Evolutionary conservation across 2,113 vertebrate genomes (phyloP).

Genomic region (Amazona guildingii): DNA sequence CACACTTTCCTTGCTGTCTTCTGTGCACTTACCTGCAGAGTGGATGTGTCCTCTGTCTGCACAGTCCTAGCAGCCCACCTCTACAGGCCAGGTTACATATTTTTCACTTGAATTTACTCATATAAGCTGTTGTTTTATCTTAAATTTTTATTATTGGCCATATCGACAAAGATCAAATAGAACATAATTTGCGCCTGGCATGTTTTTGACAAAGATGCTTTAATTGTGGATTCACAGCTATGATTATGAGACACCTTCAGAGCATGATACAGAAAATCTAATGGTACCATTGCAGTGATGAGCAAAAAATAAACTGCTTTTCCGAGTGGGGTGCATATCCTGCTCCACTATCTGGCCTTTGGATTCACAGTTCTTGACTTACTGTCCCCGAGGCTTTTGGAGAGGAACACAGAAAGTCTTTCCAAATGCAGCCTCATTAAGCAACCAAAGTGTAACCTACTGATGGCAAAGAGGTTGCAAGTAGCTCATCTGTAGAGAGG

Average conservation of each 20-base stretch:
- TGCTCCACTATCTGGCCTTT: neutral
- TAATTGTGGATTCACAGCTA: neutral
- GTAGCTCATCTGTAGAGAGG: neutral
- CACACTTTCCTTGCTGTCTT: neutral
- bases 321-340: neutral
- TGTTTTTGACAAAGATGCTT: neutral
- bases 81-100: neutral
- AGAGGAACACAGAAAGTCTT: neutral
- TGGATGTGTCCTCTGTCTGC: neutral
- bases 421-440: neutral
- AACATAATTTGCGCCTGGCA: neutral
- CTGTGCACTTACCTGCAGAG: neutral
- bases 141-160: neutral
- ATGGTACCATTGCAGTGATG: neutral
- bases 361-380: neutral
- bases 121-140: neutral
- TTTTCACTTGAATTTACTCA: neutral
- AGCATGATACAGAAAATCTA: neutral
- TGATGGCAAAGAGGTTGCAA: neutral
- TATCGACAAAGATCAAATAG: neutral
- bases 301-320: neutral
- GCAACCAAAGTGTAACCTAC: neutral
- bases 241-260: neutral
- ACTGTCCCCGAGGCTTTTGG: neutral
- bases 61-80: neutral